phyloP scores from a whole-genome alignment of 1,140 invertebrate genomes.

The Bombus picipes region DNA sequence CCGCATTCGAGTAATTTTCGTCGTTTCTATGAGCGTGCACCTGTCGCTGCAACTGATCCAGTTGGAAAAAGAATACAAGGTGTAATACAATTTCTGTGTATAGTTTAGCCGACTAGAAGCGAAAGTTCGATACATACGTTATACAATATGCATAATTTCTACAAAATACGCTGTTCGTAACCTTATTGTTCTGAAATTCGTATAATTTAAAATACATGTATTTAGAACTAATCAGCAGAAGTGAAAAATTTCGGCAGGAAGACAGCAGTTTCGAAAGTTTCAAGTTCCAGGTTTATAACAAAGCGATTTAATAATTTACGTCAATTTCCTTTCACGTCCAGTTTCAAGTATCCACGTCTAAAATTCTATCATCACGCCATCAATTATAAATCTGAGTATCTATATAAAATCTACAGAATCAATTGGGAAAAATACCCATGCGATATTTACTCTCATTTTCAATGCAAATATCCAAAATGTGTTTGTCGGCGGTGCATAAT shows the following conservation, averaged over 20 bases:
- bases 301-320: background rate
- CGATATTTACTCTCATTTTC: background rate
- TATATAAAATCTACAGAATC: background rate
- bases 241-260: background rate
- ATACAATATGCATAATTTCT: background rate
- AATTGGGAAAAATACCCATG: background rate
- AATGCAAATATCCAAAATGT: background rate
- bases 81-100: background rate
- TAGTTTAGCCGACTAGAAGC: background rate
- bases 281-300: background rate
- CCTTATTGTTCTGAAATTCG: too few relatives aligned
- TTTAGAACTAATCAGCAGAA: background rate
- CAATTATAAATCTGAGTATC: background rate
- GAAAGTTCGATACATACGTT: background rate
- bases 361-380: background rate
- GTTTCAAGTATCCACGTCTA: background rate
- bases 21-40: background rate
- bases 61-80: background rate
- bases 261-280: too few relatives aligned
- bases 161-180: background rate
- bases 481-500: background rate
- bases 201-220: too few relatives aligned
- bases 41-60: background rate
- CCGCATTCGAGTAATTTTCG: constrained; percentile 21
- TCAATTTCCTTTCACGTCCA: too few relatives aligned